Conservation (phyloP, 2,888 invertebrate genomes). For the Drosophila melanosoma region DNA sequence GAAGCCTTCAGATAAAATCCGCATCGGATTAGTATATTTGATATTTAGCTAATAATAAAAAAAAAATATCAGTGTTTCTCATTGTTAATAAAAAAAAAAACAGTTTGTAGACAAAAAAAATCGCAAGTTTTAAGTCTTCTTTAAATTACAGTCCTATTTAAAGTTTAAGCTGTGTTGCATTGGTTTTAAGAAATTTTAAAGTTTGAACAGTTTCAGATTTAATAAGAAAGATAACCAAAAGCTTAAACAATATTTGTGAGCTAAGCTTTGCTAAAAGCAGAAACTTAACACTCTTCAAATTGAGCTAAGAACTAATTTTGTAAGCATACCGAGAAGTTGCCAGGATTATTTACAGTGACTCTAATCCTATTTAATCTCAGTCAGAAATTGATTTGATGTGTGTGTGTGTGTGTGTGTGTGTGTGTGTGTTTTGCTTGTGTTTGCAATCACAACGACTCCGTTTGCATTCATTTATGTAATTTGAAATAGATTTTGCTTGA, state of each 20-base stretch:
- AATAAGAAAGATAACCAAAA: neutral
- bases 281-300: neutral
- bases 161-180: neutral
- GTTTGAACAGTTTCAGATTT: neutral
- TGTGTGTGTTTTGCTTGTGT: neutral
- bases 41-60: neutral
- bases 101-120: neutral
- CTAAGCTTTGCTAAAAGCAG: neutral
- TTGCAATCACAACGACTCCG: neutral
- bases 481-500: neutral
- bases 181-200: neutral
- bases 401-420: too few species aligned
- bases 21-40: neutral
- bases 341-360: neutral
- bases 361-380: constrained; percentile 6
- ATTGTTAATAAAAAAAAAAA: neutral
- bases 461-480: constrained; percentile 12
- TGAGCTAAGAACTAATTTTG: neutral
- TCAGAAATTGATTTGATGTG: neutral
- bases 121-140: too few species aligned
- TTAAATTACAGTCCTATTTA: neutral
- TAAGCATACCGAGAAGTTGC: neutral
- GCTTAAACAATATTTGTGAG: neutral
- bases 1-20: neutral
- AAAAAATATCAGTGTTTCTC: neutral